phyloP scores from a whole-genome alignment of 2,888 invertebrate genomes.

The Pseudoips prasinana region DNA sequence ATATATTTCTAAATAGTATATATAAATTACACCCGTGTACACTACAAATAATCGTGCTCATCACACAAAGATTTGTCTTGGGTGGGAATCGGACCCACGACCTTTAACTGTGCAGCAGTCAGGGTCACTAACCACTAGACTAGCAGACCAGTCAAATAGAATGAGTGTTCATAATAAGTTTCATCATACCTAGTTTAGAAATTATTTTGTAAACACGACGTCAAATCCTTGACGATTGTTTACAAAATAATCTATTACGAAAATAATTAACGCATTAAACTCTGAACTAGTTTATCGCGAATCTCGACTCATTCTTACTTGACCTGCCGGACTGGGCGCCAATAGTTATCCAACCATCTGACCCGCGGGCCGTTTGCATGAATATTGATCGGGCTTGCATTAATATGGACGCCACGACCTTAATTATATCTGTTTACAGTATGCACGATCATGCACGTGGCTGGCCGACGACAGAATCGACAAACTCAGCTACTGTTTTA shows the following conservation, averaged over 20 bases:
- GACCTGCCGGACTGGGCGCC: slow-evolving; percentile 36
- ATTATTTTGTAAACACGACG: too few relatives aligned
- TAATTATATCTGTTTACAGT: slow-evolving; percentile 65
- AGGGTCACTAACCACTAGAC: too few relatives aligned
- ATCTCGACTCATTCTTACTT: slow-evolving; percentile 35
- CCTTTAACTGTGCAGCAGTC: too few relatives aligned
- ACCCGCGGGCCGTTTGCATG: slow-evolving; percentile 46
- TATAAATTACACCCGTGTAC: too few relatives aligned
- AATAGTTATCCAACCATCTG: slow-evolving; percentile 48
- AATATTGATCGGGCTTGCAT: slow-evolving; percentile 61
- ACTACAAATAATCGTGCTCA: too few relatives aligned
- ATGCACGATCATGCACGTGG: slow-evolving; percentile 53
- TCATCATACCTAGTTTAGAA: too few relatives aligned
- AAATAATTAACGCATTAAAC: slow-evolving; percentile 31
- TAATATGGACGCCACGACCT: slow-evolving; percentile 58
- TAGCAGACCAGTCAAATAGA: too few relatives aligned
- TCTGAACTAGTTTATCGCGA: slow-evolving; percentile 32
- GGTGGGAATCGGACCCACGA: too few relatives aligned
- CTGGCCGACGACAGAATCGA: slow-evolving; percentile 18
- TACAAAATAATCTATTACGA: slow-evolving; percentile 20
- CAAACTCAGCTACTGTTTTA: slow-evolving; percentile 26
- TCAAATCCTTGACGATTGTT: too few relatives aligned
- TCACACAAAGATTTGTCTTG: too few relatives aligned
- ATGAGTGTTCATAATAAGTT: too few relatives aligned
- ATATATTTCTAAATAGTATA: too few relatives aligned